These are phyloP conservation scores for Eugnorisma glareosa DNA, from an alignment of 2,888 invertebrate genomes.

Conservation along the genomic window DNA sequence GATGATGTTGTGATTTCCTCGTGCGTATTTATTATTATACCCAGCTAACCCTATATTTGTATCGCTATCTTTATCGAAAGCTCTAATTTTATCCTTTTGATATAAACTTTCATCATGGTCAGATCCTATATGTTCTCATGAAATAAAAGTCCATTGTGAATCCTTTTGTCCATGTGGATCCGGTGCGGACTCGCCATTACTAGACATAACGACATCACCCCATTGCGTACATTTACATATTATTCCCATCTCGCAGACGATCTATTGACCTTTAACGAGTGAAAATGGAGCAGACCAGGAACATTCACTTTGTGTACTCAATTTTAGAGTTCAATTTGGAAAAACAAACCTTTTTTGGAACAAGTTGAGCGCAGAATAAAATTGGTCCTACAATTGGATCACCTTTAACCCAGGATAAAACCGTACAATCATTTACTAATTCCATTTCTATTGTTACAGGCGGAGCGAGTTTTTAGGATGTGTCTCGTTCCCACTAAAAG, in stretches of 20 bases:
- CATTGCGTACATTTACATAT: constrained; percentile 58
- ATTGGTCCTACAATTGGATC: not conserved
- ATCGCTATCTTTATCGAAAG: constrained; percentile 1
- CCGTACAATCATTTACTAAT: constrained; percentile 17
- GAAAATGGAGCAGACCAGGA: constrained; percentile 28
- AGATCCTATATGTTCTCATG: constrained; percentile 15
- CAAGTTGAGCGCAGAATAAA: not conserved
- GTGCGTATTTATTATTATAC: constrained; percentile 9
- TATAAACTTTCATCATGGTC: constrained; percentile 37
- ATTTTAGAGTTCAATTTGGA: constrained; percentile 10
- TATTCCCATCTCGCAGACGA: constrained; percentile 47
- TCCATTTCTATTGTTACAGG: constrained; percentile 91
- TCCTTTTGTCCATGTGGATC: constrained; percentile 30
- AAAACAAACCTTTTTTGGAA: not conserved
- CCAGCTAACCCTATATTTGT: not conserved
- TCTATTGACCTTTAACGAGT: constrained; percentile 56
- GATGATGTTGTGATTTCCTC: constrained; percentile 38
- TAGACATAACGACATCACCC: constrained; percentile 56
- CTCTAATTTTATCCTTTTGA: constrained; percentile 21
- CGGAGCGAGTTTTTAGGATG: constrained; percentile 98
- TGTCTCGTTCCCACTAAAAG: constrained; percentile 96
- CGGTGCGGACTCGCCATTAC: constrained; percentile 45
- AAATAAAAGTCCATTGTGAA: constrained; percentile 40
- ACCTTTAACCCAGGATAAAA: not conserved
- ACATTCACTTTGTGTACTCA: constrained; percentile 28